Evolutionary conservation across 1,140 invertebrate genomes (phyloP).

Genomic region (Belonocnema kinseyi): DNA sequence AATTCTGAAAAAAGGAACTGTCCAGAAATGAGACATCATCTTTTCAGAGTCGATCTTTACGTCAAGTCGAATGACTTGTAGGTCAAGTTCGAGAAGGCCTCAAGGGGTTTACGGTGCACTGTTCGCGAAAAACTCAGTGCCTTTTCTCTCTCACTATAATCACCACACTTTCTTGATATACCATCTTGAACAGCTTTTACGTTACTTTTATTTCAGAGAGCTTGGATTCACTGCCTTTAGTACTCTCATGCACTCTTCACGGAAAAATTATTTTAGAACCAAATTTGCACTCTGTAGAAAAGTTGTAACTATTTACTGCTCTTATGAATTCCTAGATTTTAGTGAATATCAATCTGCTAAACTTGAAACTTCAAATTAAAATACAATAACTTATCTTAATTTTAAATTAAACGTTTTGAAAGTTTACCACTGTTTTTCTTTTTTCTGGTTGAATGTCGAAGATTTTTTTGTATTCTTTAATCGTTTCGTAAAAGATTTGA

Average conservation of each 20-base stretch:
- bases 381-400: too few relatives aligned
- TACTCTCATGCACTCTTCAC: neutral
- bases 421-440: too few relatives aligned
- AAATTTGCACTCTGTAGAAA: neutral
- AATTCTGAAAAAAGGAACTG: constrained; percentile 4
- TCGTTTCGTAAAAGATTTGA: too few relatives aligned
- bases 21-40: constrained; percentile 26
- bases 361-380: too few relatives aligned
- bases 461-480: too few relatives aligned
- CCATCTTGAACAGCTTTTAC: constrained; percentile 6
- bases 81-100: constrained; percentile 55
- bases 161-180: constrained; percentile 4
- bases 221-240: constrained; percentile 3
- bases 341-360: too few relatives aligned
- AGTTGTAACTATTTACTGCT: too few relatives aligned
- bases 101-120: constrained; percentile 1
- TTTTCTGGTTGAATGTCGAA: too few relatives aligned
- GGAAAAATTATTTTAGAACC: neutral
- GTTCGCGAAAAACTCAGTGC: neutral
- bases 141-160: neutral
- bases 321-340: too few relatives aligned
- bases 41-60: constrained; percentile 7
- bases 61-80: constrained; percentile 37
- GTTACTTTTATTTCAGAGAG: constrained; percentile 18
- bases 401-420: too few relatives aligned